phyloP scores from a whole-genome alignment of 2,113 vertebrate species.

The Psittacus erithacus region DNA sequence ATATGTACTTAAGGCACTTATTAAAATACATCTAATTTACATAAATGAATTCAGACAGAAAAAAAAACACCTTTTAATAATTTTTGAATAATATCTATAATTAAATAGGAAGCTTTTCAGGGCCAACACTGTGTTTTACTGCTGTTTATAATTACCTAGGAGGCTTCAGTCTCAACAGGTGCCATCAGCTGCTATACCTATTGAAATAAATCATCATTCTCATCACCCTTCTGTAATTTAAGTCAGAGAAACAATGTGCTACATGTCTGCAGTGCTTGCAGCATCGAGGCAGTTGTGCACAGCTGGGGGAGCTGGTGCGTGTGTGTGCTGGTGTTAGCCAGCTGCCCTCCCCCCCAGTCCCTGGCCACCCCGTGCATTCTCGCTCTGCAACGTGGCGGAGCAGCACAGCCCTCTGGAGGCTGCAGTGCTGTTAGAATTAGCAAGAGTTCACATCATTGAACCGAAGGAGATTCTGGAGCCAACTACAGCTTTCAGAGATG shows the following conservation, averaged over 20 bases:
- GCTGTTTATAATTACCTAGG: not conserved
- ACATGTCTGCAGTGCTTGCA: not conserved
- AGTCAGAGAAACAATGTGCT: not conserved
- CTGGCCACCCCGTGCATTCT: fast-evolving
- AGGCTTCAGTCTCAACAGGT: not conserved
- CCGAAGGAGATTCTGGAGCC: not conserved
- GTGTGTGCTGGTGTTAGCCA: not conserved
- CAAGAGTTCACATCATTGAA: fast-evolving
- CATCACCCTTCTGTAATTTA: not conserved
- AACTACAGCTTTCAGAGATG: not conserved
- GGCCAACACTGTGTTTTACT: not conserved
- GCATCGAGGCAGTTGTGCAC: not conserved
- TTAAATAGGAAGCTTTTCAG: not conserved
- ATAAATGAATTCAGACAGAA: not conserved
- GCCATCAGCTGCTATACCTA: not conserved
- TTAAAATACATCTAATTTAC: not conserved
- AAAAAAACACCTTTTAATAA: not conserved
- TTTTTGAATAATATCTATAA: not conserved
- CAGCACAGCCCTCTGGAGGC: not conserved
- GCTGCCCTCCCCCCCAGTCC: not conserved
- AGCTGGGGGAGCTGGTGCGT: not conserved
- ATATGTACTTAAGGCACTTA: not conserved
- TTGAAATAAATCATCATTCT: not conserved
- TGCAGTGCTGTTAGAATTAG: fast-evolving
- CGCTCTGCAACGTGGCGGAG: fast-evolving